Base-by-base conservation (phyloP, 30 jellyfish, hydroid and myxozoan genomes). In the Hydra vulgaris region DNA sequence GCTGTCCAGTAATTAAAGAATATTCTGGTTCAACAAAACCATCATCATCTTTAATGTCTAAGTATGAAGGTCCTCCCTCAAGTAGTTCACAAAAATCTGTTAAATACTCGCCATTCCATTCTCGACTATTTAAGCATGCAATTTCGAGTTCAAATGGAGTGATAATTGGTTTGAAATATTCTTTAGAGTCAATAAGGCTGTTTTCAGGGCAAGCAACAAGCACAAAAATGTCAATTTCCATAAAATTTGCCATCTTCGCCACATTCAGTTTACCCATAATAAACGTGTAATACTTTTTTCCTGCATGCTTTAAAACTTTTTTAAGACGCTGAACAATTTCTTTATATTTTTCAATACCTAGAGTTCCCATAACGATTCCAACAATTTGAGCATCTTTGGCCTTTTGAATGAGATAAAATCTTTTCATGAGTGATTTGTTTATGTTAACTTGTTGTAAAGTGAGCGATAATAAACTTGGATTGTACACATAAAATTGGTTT, bases 141-240 rank as follows among this genome's bases (percentile, higher is more conserved):
- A 94, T 82, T 52, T 94, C 99, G 89, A 94, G 71, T 85, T 94
- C 99, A 81, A 75, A 94, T 55, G 99, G 99, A 7, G 99, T 94
- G 16, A 94, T 87, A 25, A 94, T 88, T n/a, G 99, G 99, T 72
- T 81, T 74, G 70, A 80, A 94, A 70, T 83, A 94, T 23, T 94
- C 99, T 91, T 92, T 94, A 0, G 96, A 94, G 70, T 88, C 94
- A 69, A 94, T 87, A 25, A 94, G 82, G 61, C 95, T 84, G 74
- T 88, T 87, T 71, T 94, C 96, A 4, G 99, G 96, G 66, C 99
- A 94, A 71, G 99, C 99, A 21, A 94, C 94, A 85, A 94, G 25
- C 7, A 94, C 99, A 88, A 84, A 94, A 23, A 94, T 81, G 72
- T 94, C 99, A 76, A 94, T 85, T 74, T 94, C 99, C 99, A 94